Evolutionary conservation across 1,140 invertebrate genomes (phyloP).

Genomic region (Drosophila sucinea): DNA sequence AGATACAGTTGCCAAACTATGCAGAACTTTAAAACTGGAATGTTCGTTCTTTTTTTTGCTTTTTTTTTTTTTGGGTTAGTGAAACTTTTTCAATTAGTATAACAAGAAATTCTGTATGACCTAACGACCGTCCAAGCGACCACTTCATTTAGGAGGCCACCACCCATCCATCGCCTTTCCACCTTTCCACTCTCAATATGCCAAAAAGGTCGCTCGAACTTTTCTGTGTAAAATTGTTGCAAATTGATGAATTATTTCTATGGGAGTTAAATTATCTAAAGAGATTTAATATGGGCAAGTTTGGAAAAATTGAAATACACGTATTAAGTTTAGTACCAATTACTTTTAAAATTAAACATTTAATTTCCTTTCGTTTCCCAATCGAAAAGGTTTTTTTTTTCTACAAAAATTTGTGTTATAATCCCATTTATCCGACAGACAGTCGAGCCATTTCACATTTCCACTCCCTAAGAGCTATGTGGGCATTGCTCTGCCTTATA

Average conservation of each 20-base stretch:
- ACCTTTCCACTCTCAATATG: neutral
- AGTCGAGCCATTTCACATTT: too few relatives aligned
- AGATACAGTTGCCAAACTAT: constrained; percentile 44
- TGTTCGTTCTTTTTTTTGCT: neutral
- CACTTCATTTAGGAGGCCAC: constrained; percentile 39
- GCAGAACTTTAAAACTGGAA: constrained; percentile 59
- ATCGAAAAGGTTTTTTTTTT: too few relatives aligned
- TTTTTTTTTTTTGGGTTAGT: constrained; percentile 17
- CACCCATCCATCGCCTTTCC: too few relatives aligned
- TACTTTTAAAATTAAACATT: too few relatives aligned
- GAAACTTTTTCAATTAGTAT: constrained; percentile 78
- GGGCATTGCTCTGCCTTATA: neutral
- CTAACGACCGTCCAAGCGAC: constrained; percentile 12
- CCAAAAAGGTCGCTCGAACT: neutral
- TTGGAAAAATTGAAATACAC: too few relatives aligned
- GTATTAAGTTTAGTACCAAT: too few relatives aligned
- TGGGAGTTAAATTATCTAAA: too few relatives aligned
- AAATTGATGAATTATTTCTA: constrained; percentile 2
- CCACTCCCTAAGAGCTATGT: too few relatives aligned
- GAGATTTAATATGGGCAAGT: too few relatives aligned
- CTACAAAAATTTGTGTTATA: too few relatives aligned
- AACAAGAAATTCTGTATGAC: constrained; percentile 62
- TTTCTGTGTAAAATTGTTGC: neutral
- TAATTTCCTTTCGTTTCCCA: too few relatives aligned
- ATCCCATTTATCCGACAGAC: too few relatives aligned